Base-by-base conservation (phyloP, 2,797 vertebrate species). In the Sebastes wilsoni region DNA sequence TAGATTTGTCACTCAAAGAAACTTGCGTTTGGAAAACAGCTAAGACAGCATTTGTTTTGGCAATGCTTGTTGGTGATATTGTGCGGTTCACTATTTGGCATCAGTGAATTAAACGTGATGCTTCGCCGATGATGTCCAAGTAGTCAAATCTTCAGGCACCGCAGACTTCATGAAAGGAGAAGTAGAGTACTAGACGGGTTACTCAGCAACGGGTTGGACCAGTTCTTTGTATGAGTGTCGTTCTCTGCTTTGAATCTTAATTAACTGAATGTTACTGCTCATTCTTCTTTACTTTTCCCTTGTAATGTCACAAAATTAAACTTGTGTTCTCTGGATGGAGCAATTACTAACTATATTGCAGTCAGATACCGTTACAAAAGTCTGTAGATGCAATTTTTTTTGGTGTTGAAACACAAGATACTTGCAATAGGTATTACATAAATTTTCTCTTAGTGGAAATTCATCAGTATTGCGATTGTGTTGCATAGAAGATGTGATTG, bases 241-340 rank as follows among this genome's bases (percentile, higher is more conserved):
- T n/a, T 52, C 20, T 75, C n/a, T 67, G 65, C 34, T 73, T 32
- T 70, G 72, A 78, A 84, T 80, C 22, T 49, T 55, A 73, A 76
- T 72, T 58, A 11, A 34, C 27, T 66, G 38, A 80, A 81, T 85
- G 28, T 62, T 62, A 36, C 70, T 55, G 34, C 10, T 59, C 18
- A 28, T 38, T 73, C n/a, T 68, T 34, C 16, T 66, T 55, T 2
- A 59, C 12, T 59, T 52, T 32, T 5, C 4, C 22, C 30, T 55
- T 67, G 14, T 28, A 22, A 58, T 52, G 22, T 72, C 18, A 38
- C 2, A 11, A 27, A 59, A n/a, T n/a, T 2, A n/a, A 72, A 62
- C 18, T 23, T 1, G 4, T n/a, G 9, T 46, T 55, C 7, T 61
- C 32, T 68, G 16, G 6, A 34, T 67, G n/a, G 13, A 58, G 32